A percentile compares a stretch with the other conserved stretches of the same genome.
These are phyloP conservation scores for Drosophila subpulchrella DNA, from an alignment of 1,140 invertebrate species.

Conservation along the genomic window DNA sequence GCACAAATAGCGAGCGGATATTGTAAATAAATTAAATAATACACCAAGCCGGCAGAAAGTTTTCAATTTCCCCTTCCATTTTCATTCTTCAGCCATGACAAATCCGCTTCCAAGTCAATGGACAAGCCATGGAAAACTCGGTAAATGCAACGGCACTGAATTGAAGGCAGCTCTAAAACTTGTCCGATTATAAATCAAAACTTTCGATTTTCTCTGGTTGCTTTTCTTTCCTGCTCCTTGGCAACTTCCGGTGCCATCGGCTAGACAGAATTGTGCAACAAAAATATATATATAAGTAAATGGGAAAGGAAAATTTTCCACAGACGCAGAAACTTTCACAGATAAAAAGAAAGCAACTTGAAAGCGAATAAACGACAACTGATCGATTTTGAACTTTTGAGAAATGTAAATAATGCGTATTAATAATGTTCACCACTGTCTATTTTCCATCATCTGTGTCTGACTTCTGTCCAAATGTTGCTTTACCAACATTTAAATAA, in stretches of 20 bases:
- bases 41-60: conserved; percentile 21
- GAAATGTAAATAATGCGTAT: conserved; percentile 56
- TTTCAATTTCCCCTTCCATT: conserved; percentile 5
- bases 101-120: conserved; percentile 15
- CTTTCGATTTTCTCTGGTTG: conserved; percentile 64
- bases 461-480: conserved; percentile 33
- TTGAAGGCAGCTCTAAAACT: conserved; percentile 66
- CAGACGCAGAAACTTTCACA: conserved; percentile 49
- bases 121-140: conserved; percentile 10
- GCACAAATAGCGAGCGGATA: conserved; percentile 22
- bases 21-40: conserved; percentile 47
- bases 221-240: conserved; percentile 34
- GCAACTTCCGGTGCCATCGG: conserved; percentile 57
- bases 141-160: conserved; percentile 38
- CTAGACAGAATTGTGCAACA: conserved; percentile 54
- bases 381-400: conserved; percentile 61
- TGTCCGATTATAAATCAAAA: conserved; percentile 75
- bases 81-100: conserved; percentile 26
- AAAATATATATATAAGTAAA: conserved; percentile 1
- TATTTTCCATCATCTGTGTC: conserved; percentile 14
- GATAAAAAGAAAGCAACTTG: conserved; percentile 32
- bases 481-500: conserved; percentile 23
- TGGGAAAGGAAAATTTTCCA: conserved; percentile 16
- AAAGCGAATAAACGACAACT: conserved; percentile 67
- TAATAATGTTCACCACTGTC: conserved; percentile 48